Evolutionary conservation across 2,888 invertebrate genomes (phyloP).

Genomic region (Athrips mouffetella): DNA sequence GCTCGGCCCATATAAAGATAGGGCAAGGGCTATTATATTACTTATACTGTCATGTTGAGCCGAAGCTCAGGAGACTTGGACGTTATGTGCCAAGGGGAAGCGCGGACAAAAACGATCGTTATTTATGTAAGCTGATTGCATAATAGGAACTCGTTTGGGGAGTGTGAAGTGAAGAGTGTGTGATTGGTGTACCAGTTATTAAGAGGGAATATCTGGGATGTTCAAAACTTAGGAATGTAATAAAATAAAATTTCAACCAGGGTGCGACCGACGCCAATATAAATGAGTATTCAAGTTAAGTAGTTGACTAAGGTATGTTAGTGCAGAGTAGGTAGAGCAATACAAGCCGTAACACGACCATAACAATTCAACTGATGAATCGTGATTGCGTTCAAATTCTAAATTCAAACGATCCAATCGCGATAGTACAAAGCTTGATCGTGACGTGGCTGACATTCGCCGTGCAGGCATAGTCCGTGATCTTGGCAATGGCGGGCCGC

Average conservation of each 20-base stretch:
- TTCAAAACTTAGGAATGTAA: not conserved
- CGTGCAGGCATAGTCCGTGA: conserved; percentile 76
- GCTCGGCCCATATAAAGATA: conserved; percentile 76
- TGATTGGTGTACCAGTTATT: conserved; percentile 48
- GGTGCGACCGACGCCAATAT: too few species aligned
- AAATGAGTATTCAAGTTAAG: too few species aligned
- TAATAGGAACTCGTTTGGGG: conserved; percentile 62
- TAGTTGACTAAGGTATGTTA: not conserved
- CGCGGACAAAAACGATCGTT: conserved; percentile 52
- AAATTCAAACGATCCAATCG: conserved; percentile 64
- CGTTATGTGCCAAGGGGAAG: conserved; percentile 65
- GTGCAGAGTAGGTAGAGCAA: not conserved
- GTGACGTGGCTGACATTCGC: conserved; percentile 78
- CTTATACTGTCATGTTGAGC: conserved; percentile 45
- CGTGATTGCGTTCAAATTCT: conserved; percentile 61
- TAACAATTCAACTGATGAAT: conserved; percentile 41
- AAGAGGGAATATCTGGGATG: not conserved
- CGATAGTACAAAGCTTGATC: conserved; percentile 68
- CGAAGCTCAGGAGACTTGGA: conserved; percentile 55
- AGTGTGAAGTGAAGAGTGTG: conserved; percentile 52
- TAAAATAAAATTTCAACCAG: not conserved
- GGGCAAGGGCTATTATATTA: conserved; percentile 72
- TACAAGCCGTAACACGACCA: conserved; percentile 11
- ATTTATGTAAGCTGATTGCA: conserved; percentile 63
- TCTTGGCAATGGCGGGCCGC: conserved; percentile 78